Percentiles rank a stretch among this genome's conserved stretches.
These are phyloP conservation scores for Caranx melampygus DNA, from an alignment of 2,113 vertebrate species.

Conservation along the genomic window DNA sequence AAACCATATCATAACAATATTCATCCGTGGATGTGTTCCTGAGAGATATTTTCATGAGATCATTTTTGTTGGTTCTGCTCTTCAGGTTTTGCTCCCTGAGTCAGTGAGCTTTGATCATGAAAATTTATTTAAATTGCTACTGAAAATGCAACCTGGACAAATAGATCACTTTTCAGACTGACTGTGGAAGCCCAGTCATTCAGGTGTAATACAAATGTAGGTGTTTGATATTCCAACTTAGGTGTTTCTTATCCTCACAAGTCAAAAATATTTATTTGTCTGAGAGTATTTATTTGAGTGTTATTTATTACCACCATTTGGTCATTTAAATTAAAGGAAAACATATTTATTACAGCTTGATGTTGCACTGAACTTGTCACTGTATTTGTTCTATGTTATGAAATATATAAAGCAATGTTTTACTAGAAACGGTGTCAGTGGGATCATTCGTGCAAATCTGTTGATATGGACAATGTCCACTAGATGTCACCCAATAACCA, in stretches of 20 bases:
- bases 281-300: slow-evolving; percentile 66
- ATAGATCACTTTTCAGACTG: slow-evolving; percentile 12
- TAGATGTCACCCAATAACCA: slow-evolving; percentile 57
- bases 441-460: background rate
- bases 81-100: slow-evolving; percentile 20
- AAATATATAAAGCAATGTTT: slow-evolving; percentile 57
- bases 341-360: slow-evolving; percentile 72
- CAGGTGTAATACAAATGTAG: slow-evolving; percentile 35
- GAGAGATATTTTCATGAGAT: slow-evolving; percentile 16
- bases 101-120: slow-evolving; percentile 20
- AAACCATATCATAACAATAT: slow-evolving; percentile 50
- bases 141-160: slow-evolving; percentile 4
- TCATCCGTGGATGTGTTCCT: slow-evolving; percentile 50
- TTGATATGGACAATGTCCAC: slow-evolving; percentile 36
- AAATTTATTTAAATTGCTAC: slow-evolving; percentile 32
- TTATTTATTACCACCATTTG: slow-evolving; percentile 68
- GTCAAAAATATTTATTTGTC: slow-evolving; percentile 51
- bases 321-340: slow-evolving; percentile 55
- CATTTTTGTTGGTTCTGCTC: slow-evolving; percentile 16
- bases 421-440: background rate
- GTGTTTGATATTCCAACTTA: slow-evolving; percentile 31
- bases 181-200: slow-evolving; percentile 34
- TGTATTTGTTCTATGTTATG: slow-evolving; percentile 55
- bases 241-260: slow-evolving; percentile 34
- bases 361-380: slow-evolving; percentile 66